A percentile compares a stretch with the other conserved stretches of the same genome.
Conservation (phyloP, 2,113 vertebrate genomes). For the Canis aureus region DNA sequence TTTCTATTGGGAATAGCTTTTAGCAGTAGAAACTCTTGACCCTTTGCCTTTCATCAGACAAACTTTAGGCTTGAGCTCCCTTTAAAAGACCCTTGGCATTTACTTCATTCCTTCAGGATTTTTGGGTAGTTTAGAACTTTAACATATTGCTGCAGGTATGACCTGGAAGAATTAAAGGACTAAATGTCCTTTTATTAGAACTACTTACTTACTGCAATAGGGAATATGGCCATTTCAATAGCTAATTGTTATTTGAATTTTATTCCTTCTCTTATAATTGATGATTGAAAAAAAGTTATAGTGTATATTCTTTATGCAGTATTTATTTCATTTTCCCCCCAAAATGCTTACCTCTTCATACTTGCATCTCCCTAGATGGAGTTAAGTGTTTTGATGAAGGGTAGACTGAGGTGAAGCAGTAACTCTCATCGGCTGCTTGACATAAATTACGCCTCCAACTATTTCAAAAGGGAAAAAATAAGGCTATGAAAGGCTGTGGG, state of each 20-base stretch:
- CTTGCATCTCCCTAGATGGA: slow-evolving; percentile 8
- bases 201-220: neutral
- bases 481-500: slow-evolving; percentile 10
- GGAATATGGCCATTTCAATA: neutral
- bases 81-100: slow-evolving; percentile 33
- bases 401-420: slow-evolving; percentile 52
- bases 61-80: neutral
- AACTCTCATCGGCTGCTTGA: slow-evolving; percentile 56
- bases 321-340: slow-evolving; percentile 55
- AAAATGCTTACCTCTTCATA: slow-evolving; percentile 21
- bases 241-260: slow-evolving; percentile 32
- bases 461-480: slow-evolving; percentile 21
- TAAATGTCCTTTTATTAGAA: slow-evolving; percentile 28
- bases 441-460: slow-evolving; percentile 60
- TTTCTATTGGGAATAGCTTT: neutral
- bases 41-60: slow-evolving; percentile 14
- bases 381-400: slow-evolving; percentile 50
- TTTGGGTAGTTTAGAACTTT: neutral
- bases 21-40: neutral
- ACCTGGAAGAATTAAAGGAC: slow-evolving; percentile 49
- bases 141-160: neutral
- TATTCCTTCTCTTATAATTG: slow-evolving; percentile 31
- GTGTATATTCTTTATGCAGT: neutral
- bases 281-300: neutral
- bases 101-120: slow-evolving; percentile 1